phyloP scores from a whole-genome alignment of 2,888 invertebrate genomes.

The Pseudoips prasinana region DNA sequence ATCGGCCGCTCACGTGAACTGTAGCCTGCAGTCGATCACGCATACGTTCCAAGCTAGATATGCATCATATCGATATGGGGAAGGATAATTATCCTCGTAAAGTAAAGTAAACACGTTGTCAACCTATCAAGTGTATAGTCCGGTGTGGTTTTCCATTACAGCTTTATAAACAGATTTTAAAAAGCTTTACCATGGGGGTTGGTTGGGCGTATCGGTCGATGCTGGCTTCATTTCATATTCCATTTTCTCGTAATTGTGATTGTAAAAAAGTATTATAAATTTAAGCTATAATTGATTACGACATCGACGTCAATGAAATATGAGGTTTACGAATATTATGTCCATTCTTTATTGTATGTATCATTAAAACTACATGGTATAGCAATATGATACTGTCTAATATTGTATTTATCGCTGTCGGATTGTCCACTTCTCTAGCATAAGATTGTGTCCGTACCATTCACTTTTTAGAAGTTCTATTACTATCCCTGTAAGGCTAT shows the following conservation, averaged over 20 bases:
- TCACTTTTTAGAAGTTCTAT: constrained; percentile 39
- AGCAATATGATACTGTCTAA: constrained; percentile 33
- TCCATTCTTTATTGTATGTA: constrained; percentile 54
- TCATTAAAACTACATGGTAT: constrained; percentile 40
- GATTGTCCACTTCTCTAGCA: constrained; percentile 55
- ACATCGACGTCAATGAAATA: constrained; percentile 48
- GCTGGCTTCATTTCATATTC: too few species aligned
- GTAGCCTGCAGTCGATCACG: constrained; percentile 26
- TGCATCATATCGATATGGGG: constrained; percentile 5
- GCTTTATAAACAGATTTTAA: too few species aligned
- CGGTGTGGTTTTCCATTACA: too few species aligned
- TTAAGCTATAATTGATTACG: constrained; percentile 46
- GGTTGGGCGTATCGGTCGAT: too few species aligned
- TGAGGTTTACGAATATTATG: constrained; percentile 45
- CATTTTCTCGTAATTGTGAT: constrained; percentile 15
- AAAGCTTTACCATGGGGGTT: too few species aligned
- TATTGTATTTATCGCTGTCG: constrained; percentile 53
- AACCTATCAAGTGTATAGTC: too few species aligned
- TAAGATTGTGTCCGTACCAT: constrained; percentile 56
- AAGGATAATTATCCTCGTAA: too few species aligned
- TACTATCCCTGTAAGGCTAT: constrained; percentile 30
- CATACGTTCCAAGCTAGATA: constrained; percentile 18
- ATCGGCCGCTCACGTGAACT: constrained; percentile 18
- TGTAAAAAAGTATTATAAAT: constrained; percentile 45
- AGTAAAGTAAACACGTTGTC: too few species aligned